Evolutionary conservation across 1,140 invertebrate genomes (phyloP).

Genomic region (Drosophila pachea): DNA sequence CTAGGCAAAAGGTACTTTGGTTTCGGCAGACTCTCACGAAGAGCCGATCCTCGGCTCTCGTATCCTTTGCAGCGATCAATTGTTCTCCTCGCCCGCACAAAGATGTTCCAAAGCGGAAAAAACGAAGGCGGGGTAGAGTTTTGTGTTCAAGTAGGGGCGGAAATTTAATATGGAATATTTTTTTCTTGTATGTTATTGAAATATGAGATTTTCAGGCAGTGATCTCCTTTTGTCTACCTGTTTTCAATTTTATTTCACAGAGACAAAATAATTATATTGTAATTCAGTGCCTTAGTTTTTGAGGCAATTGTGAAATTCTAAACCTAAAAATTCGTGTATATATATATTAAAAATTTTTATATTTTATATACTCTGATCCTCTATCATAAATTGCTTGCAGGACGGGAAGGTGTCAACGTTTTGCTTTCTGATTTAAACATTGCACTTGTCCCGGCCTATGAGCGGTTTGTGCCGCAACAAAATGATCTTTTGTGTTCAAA

Average conservation of each 20-base stretch:
- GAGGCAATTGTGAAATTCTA: conserved; percentile 56
- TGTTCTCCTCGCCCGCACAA: conserved; percentile 62
- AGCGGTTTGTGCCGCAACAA: conserved; percentile 55
- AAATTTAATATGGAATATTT: conserved; percentile 70
- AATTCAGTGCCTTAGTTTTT: conserved; percentile 16
- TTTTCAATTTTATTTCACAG: conserved; percentile 15
- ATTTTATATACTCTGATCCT: not conserved
- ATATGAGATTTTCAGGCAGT: conserved; percentile 69
- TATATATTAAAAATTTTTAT: not conserved
- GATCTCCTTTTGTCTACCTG: conserved; percentile 63
- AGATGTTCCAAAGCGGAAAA: conserved; percentile 7
- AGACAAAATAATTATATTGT: conserved; percentile 42
- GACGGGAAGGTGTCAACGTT: conserved; percentile 79
- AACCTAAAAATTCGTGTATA: conserved; percentile 6
- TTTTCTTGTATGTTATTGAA: conserved; percentile 53
- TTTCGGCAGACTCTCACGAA: conserved; percentile 16
- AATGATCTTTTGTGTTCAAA: no score
- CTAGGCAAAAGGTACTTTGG: conserved; percentile 32
- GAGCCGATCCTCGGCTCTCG: conserved; percentile 18
- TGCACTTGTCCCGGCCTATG: conserved; percentile 79
- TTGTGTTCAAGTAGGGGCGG: conserved; percentile 61
- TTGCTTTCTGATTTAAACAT: conserved; percentile 71
- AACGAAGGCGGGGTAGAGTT: not conserved
- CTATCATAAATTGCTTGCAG: conserved; percentile 66
- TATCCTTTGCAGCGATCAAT: conserved; percentile 51